Evolutionary conservation across 2,888 invertebrate genomes (phyloP), one percentile per base, ranked within the genome.

Genomic region (Cotesia congregata): DNA sequence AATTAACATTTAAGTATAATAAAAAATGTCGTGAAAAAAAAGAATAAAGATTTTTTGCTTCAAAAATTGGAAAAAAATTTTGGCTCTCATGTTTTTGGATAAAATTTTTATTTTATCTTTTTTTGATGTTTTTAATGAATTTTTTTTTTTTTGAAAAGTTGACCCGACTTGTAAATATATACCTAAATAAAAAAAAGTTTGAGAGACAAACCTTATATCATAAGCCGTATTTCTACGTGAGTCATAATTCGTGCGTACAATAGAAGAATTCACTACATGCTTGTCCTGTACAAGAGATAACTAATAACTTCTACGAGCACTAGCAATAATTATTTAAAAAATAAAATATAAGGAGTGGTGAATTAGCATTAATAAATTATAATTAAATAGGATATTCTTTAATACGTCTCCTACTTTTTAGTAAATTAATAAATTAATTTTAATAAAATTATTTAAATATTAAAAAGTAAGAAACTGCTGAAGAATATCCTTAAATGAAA

Each of bases 251-350:
- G 88, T 86, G 85, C 89, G 89, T 83, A 83, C 85, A 88, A 86
- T 80, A 86, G 87, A 85, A 82, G 86, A 83, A 86, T 82, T 88
- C 85, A 85, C 85, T 86, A 86, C 87, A 87, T 88, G 88, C 87
- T 88, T 89, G 84, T 89, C 89, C 89, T 89, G 88, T 86, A 89
- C 88, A 89, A 83, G 88, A 85, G 87, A 88, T 86, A 88, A 86
- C 85, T 88, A 88, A 88, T 88, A 88, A 88, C 88, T 30, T 88
- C 88, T 88, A 85, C 86, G 88, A 88, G 88, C 86, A 86, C 85
- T 84, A 87, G 84, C 85, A 86, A 84, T 80, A 81, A 70, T 60
- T 12, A 72, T 64, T 30, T 20, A 4, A 30, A 30, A 30, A 71
- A 61, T 61, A 61, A 12, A 50, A 39, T 61, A 39, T 38, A 61